Conservation (phyloP, 2,888 invertebrate species). For the Steinernema carpocapsae region DNA sequence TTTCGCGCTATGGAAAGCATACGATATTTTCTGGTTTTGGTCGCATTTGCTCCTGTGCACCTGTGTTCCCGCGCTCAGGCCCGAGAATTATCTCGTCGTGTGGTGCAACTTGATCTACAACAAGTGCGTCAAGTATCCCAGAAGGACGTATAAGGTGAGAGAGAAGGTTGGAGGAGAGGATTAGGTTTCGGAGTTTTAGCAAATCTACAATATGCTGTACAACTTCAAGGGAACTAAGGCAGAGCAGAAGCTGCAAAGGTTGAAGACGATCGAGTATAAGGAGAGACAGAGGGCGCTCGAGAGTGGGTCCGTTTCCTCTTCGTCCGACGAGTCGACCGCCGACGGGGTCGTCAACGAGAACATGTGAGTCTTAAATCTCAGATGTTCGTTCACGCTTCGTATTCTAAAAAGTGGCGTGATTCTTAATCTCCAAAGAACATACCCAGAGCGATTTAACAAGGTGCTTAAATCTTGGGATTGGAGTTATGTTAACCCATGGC, state of each 20-base stretch:
- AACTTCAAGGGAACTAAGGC: conserved; percentile 56
- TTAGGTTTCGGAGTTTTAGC: conserved; percentile 46
- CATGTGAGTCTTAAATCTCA: not conserved
- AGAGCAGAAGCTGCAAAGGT: conserved; percentile 52
- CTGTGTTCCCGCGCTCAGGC: conserved; percentile 61
- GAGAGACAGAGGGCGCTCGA: not conserved
- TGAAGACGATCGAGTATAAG: conserved; percentile 46
- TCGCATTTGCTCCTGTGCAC: conserved; percentile 63
- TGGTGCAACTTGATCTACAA: conserved; percentile 61
- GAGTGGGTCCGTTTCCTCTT: not conserved
- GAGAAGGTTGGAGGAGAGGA: not conserved
- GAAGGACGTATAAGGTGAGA: conserved; percentile 57
- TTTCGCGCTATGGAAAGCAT: conserved; percentile 65
- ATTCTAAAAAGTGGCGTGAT: too few relatives aligned
- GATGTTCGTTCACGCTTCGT: too few relatives aligned
- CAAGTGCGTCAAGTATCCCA: conserved; percentile 53
- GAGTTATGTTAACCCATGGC: too few relatives aligned
- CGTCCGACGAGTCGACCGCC: conserved; percentile 16
- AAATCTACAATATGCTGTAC: conserved; percentile 59
- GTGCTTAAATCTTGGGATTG: too few relatives aligned
- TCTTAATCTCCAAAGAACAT: too few relatives aligned
- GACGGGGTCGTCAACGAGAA: not conserved
- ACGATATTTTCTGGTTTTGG: conserved; percentile 68
- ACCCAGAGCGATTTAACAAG: too few relatives aligned
- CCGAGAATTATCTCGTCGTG: conserved; percentile 59